Conservation (phyloP, 23 tunicate species). For the Trididemnum clinides region DNA sequence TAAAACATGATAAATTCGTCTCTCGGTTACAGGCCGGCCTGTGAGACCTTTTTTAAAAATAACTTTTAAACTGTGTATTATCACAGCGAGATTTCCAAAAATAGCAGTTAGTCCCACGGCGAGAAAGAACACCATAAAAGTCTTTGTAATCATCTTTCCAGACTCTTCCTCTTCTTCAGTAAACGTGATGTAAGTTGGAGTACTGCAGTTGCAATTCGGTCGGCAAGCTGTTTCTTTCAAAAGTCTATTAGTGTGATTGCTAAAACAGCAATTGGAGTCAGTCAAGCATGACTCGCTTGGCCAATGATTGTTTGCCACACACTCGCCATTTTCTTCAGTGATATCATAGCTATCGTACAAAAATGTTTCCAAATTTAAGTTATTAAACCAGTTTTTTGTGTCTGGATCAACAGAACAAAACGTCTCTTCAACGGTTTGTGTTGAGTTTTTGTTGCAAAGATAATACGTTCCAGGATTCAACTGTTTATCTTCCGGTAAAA, state of each 20-base stretch:
- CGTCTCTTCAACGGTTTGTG: not conserved
- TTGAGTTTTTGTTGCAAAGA: not conserved
- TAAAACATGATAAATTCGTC: not conserved
- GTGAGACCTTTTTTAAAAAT: not conserved
- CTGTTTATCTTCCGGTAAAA: not conserved
- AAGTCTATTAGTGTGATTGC: not conserved
- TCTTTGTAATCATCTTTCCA: not conserved
- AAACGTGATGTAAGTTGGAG: not conserved
- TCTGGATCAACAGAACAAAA: not conserved
- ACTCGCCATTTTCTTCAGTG: not conserved
- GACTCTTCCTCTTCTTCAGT: not conserved
- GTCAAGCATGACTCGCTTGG: not conserved
- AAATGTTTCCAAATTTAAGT: not conserved
- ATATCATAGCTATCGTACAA: not conserved
- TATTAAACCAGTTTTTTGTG: not conserved
- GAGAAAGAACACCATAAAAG: not conserved
- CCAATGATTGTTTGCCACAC: not conserved
- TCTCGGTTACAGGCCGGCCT: not conserved
- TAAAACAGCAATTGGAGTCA: not conserved
- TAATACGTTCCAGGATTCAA: constrained; percentile 14
- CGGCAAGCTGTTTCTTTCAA: not conserved
- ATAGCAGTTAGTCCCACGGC: constrained; percentile 4
- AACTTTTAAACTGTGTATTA: not conserved
- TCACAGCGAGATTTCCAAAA: constrained; percentile 22
- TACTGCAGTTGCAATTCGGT: not conserved